A percentile compares a stretch with the other conserved stretches of the same genome.
phyloP scores from a whole-genome alignment of 2,888 invertebrate species.

The Augochlorella aurata region DNA sequence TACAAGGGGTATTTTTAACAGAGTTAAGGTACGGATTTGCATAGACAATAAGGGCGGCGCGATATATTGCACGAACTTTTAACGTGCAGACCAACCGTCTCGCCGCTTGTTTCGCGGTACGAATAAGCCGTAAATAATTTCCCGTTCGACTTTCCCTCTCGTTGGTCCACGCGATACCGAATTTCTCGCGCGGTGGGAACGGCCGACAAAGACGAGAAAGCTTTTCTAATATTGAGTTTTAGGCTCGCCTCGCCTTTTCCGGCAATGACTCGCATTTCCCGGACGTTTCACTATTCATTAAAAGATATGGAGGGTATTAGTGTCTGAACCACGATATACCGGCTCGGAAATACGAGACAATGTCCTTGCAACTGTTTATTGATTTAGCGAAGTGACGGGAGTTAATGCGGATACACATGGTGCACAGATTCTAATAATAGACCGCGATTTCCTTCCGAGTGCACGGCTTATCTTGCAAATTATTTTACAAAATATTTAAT shows the following conservation, averaged over 20 bases:
- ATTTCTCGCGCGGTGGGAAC: slow-evolving; percentile 15
- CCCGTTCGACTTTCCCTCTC: slow-evolving; percentile 65
- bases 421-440: neutral
- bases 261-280: slow-evolving; percentile 7
- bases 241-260: slow-evolving; percentile 17
- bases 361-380: neutral
- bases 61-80: slow-evolving; percentile 76
- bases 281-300: slow-evolving; percentile 58
- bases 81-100: slow-evolving; percentile 60
- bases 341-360: slow-evolving; percentile 11
- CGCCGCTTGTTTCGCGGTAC: slow-evolving; percentile 54
- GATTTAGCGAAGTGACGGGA: neutral
- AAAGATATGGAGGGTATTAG: slow-evolving; percentile 49
- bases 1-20: slow-evolving; percentile 74
- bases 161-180: slow-evolving; percentile 18
- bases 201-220: slow-evolving; percentile 38
- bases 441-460: neutral
- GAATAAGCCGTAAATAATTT: slow-evolving; percentile 77
- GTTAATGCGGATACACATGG: neutral
- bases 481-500: too few species aligned
- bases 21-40: slow-evolving; percentile 77
- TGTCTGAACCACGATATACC: slow-evolving; percentile 41
- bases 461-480: neutral
- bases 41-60: slow-evolving; percentile 73
- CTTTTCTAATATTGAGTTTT: slow-evolving; percentile 30